Percentiles rank a stretch among this genome's conserved stretches.
phyloP scores from a whole-genome alignment of 2,797 vertebrate species.

The Gymnoscopelus microlampas region DNA sequence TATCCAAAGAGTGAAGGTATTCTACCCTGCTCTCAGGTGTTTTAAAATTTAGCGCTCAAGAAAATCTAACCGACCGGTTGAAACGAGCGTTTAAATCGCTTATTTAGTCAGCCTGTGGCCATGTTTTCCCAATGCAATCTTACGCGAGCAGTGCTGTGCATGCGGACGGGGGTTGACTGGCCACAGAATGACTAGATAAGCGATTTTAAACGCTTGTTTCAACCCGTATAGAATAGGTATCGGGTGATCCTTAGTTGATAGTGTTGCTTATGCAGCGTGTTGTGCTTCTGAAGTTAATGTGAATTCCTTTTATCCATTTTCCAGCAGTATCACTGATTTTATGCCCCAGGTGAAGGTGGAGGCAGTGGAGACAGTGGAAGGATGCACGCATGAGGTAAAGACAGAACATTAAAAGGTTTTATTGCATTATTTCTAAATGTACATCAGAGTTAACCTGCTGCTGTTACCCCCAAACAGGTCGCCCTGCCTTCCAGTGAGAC shows the following conservation, averaged over 20 bases:
- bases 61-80: too few species aligned
- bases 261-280: not conserved
- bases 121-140: too few species aligned
- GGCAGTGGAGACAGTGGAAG: slow-evolving; percentile 93
- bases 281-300: not conserved
- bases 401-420: not conserved
- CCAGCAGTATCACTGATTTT: slow-evolving; percentile 88
- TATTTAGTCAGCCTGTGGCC: too few species aligned
- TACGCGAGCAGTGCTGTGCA: too few species aligned
- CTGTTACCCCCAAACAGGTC: slow-evolving; percentile 79
- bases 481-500: slow-evolving; percentile 89
- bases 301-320: not conserved
- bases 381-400: slow-evolving; percentile 94
- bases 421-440: not conserved
- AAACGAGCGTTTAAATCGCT: too few species aligned
- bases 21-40: too few species aligned
- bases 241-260: not conserved
- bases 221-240: too few species aligned
- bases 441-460: not conserved
- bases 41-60: too few species aligned
- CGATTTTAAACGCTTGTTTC: too few species aligned
- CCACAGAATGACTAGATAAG: too few species aligned
- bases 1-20: too few species aligned
- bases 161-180: too few species aligned
- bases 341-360: slow-evolving; percentile 96